phyloP scores from a whole-genome alignment of 30 jellyfish, hydroid and myxozoan species.

The Morbakka virulenta region DNA sequence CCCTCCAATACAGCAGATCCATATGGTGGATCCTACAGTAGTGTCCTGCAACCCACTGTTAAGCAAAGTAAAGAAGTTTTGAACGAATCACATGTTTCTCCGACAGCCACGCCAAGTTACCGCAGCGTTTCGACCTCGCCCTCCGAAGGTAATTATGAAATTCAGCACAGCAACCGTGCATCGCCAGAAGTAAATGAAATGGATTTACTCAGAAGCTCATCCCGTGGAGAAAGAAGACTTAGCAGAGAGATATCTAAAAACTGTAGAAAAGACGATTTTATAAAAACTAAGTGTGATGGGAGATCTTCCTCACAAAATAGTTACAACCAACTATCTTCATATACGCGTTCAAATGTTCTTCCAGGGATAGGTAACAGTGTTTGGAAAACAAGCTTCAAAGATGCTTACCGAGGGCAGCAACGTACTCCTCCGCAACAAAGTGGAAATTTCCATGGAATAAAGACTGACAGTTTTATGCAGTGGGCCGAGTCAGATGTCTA shows the following conservation, averaged over 20 bases:
- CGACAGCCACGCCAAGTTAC: background rate
- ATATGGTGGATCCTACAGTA: background rate
- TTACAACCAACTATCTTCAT: constrained; percentile 40
- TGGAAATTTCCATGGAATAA: constrained; percentile 1
- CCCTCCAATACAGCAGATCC: background rate
- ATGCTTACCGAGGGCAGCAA: background rate
- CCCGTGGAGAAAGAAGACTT: background rate
- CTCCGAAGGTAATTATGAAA: background rate
- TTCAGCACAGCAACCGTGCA: background rate
- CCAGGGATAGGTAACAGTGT: constrained; percentile 59
- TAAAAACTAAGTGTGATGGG: background rate
- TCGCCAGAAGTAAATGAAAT: too few relatives aligned
- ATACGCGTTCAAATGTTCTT: constrained; percentile 52
- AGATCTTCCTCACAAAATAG: background rate
- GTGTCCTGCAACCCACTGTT: background rate
- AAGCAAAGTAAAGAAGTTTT: background rate
- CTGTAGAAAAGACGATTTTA: background rate
- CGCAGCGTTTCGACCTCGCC: constrained; percentile 3
- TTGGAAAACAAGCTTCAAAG: constrained; percentile 53
- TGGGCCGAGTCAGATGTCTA: constrained; percentile 79
- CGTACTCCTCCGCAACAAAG: constrained; percentile 17
- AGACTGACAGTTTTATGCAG: constrained; percentile 55
- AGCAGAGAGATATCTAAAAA: background rate
- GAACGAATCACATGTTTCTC: background rate
- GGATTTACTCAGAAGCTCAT: background rate